Conservation (phyloP, 2,797 vertebrate genomes). For the Etheostoma nigrum region DNA sequence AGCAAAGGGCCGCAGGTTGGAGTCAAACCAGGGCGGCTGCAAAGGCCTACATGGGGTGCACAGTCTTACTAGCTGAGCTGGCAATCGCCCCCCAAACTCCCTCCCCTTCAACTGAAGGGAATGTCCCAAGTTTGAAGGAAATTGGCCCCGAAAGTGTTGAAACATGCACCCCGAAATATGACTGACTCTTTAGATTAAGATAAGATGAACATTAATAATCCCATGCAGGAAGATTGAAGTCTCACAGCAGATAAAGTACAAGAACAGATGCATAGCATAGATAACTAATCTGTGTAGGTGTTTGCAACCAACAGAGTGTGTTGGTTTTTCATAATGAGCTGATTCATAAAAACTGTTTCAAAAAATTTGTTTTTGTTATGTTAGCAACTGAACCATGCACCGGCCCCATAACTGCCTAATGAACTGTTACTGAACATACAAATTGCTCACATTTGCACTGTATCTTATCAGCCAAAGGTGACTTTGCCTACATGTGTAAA, state of each 20-base stretch:
- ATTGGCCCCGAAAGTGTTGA: not conserved
- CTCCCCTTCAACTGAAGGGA: too few species aligned
- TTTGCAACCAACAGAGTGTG: not conserved
- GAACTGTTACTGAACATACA: not conserved
- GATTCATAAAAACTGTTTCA: too few species aligned
- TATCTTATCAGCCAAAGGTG: not conserved
- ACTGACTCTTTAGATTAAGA: not conserved
- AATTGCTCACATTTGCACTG: not conserved
- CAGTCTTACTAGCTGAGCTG: too few species aligned
- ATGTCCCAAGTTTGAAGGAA: not conserved
- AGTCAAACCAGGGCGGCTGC: too few species aligned
- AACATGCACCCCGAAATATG: not conserved
- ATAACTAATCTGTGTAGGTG: not conserved
- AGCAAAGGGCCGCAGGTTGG: too few species aligned
- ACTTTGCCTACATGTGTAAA: not conserved
- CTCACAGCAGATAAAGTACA: not conserved
- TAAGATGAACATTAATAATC: not conserved
- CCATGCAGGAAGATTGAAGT: constrained; percentile 3
- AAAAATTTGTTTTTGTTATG: not conserved
- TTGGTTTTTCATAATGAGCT: not conserved
- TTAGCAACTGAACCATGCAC: not conserved
- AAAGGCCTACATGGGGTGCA: too few species aligned
- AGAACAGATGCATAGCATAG: not conserved
- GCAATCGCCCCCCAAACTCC: too few species aligned
- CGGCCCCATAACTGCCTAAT: not conserved